These are phyloP conservation scores for Eulemur coronatus DNA, from an alignment of 2,797 vertebrate species.

Conservation along the genomic window DNA sequence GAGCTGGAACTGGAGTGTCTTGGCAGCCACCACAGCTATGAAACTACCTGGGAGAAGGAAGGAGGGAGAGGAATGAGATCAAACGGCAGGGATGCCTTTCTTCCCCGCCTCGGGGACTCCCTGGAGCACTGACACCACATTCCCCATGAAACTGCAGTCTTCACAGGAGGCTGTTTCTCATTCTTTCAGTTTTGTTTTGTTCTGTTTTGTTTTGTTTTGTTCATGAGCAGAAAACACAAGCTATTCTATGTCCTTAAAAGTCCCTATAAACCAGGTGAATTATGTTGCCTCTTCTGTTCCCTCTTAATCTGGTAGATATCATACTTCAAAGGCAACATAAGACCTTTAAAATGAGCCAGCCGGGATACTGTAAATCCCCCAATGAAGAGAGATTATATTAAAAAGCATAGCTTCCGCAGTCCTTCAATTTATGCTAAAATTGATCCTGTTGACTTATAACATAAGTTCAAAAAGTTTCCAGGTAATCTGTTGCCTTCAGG, in stretches of 20 bases:
- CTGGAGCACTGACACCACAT: neutral
- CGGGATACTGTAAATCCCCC: neutral
- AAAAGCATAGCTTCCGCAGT: neutral
- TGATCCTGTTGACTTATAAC: neutral
- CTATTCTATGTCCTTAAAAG: neutral
- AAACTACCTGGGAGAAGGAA: neutral
- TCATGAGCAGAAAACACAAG: neutral
- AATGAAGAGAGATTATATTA: neutral
- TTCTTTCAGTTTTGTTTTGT: neutral
- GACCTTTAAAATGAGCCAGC: neutral
- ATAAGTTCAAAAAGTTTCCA: neutral
- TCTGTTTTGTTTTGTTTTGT: neutral
- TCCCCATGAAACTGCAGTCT: neutral
- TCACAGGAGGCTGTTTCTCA: neutral
- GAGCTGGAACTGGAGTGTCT: neutral
- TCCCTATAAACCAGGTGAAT: neutral
- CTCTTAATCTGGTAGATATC: neutral
- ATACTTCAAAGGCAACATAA: neutral
- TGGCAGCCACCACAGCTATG: neutral
- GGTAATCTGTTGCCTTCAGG: neutral
- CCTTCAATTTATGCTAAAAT: neutral
- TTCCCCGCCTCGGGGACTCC: neutral
- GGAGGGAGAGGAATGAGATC: neutral
- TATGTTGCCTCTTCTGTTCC: neutral
- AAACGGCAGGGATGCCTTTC: neutral